A percentile compares a stretch with the other conserved stretches of the same genome.
phyloP scores from a whole-genome alignment of 2,797 vertebrate species.

The Poliocrania exsul region DNA sequence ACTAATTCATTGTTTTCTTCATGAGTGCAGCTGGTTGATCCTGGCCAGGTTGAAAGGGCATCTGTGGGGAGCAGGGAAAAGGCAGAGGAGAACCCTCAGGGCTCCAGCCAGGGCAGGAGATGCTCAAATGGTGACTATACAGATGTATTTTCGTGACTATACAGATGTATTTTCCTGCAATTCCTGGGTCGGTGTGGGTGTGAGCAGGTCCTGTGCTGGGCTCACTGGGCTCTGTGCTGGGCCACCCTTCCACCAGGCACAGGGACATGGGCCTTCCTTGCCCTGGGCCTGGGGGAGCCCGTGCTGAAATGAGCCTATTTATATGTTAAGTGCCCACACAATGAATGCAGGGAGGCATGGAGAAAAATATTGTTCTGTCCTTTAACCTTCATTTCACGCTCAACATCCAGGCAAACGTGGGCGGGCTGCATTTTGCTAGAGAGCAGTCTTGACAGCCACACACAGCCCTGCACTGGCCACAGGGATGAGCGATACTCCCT shows the following conservation, averaged over 20 bases:
- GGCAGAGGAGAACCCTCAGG: background rate
- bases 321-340: background rate
- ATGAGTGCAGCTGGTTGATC: background rate
- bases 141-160: background rate
- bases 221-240: background rate
- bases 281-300: background rate
- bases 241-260: no score
- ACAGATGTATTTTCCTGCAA: background rate
- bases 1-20: background rate
- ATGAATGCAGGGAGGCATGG: background rate
- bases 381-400: background rate
- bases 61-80: no score
- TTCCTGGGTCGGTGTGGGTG: background rate
- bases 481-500: rapidly evolving
- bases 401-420: background rate
- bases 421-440: rapidly evolving
- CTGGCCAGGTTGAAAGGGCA: background rate
- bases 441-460: rapidly evolving
- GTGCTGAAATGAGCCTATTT: background rate
- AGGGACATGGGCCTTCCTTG: background rate
- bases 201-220: background rate
- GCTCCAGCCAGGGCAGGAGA: background rate
- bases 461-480: rapidly evolving
- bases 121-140: background rate
- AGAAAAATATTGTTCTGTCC: background rate